These are phyloP conservation scores for Drosophila carrolli DNA, from an alignment of 1,140 invertebrate genomes.

Conservation along the genomic window DNA sequence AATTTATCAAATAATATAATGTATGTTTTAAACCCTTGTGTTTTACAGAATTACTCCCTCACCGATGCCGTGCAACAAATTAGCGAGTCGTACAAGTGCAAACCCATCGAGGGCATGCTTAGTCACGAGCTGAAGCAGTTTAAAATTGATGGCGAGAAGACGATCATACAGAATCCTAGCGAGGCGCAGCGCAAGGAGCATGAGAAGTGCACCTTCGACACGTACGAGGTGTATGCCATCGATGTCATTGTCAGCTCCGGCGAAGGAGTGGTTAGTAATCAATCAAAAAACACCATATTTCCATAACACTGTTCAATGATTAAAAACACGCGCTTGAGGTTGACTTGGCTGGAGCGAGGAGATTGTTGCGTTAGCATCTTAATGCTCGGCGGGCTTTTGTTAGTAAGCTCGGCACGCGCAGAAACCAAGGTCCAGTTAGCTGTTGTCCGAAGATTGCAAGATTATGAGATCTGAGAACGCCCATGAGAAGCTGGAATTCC, in stretches of 20 bases:
- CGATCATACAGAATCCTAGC: conserved; percentile 99
- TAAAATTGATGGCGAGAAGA: conserved; percentile 99
- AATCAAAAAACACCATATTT: background rate
- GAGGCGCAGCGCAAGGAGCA: conserved; percentile 99
- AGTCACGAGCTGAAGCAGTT: conserved; percentile 98
- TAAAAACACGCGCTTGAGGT: conserved; percentile 79
- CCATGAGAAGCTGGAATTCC: too few species aligned
- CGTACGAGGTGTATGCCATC: conserved; percentile 99
- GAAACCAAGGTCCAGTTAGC: conserved; percentile 9
- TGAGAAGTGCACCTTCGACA: conserved; percentile 98
- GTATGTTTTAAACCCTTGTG: background rate
- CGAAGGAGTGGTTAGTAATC: conserved; percentile 89
- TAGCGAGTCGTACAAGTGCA: conserved; percentile 96
- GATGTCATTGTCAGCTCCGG: conserved; percentile 98
- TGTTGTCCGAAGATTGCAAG: conserved; percentile 70
- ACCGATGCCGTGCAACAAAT: conserved; percentile 98
- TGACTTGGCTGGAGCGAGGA: conserved; percentile 31
- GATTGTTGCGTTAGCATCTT: conserved; percentile 30
- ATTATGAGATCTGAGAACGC: conserved; percentile 84
- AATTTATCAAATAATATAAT: too few species aligned
- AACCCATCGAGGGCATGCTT: conserved; percentile 99
- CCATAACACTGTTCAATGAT: conserved; percentile 67
- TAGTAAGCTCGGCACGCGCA: conserved; percentile 39
- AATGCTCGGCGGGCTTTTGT: conserved; percentile 27
- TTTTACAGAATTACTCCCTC: conserved; percentile 93